A percentile compares a stretch with the other conserved stretches of the same genome.
Evolutionary conservation across 2,797 vertebrate genomes (phyloP).

Genomic region (Mus minutoides): DNA sequence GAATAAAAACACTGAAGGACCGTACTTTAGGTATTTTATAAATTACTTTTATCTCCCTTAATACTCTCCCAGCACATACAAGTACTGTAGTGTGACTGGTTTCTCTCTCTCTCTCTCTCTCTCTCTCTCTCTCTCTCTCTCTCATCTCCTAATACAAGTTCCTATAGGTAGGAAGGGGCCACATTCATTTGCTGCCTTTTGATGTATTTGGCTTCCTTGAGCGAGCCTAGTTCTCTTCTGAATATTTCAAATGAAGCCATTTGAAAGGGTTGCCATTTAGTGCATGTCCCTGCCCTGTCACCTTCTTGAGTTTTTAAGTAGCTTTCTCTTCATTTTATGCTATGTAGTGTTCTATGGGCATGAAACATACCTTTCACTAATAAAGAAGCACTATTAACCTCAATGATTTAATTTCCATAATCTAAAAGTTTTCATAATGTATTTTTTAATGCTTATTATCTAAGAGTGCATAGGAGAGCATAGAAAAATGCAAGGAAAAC

Average conservation of each 20-base stretch:
- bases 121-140: constrained; percentile 69
- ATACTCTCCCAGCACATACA: constrained; percentile 87
- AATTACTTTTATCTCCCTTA: constrained; percentile 90
- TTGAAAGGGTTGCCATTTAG: constrained; percentile 84
- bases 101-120: too few species aligned
- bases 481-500: constrained; percentile 74
- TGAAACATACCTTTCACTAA: constrained; percentile 86
- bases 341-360: constrained; percentile 87
- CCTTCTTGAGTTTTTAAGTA: constrained; percentile 88
- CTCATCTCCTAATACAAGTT: constrained; percentile 89
- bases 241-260: constrained; percentile 88
- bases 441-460: constrained; percentile 77
- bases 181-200: constrained; percentile 89
- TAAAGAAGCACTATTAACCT: constrained; percentile 82
- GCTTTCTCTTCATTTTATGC: constrained; percentile 88
- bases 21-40: constrained; percentile 97
- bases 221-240: constrained; percentile 85
- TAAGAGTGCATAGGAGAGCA: constrained; percentile 82
- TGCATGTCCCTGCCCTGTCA: constrained; percentile 89
- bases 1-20: constrained; percentile 99
- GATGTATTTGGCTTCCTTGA: constrained; percentile 84
- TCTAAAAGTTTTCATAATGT: constrained; percentile 76
- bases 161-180: constrained; percentile 84
- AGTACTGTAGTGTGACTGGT: constrained; percentile 83
- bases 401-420: constrained; percentile 81